Base-by-base conservation (phyloP, 2,113 vertebrate genomes). In the Piliocolobus tephrosceles region DNA sequence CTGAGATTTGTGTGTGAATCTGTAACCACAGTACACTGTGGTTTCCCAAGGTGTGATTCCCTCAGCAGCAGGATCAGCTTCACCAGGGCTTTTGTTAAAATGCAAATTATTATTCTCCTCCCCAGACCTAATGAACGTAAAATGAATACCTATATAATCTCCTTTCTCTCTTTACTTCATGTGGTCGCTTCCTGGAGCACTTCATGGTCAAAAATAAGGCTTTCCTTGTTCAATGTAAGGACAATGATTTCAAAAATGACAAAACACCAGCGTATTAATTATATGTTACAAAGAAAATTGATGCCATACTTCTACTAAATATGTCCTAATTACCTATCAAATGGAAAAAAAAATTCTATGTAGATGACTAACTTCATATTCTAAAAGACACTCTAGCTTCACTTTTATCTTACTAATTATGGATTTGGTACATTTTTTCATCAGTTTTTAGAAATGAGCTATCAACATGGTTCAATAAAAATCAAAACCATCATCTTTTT, bases 271-370 rank as follows among this genome's bases (percentile, higher is more conserved):
- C 35, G 38, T 87, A 90, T 89, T 96, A 95, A 83, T 94, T 88
- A 73, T 47, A 83, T 0, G 3, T 91, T 78, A 79, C 16, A 58
- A 91, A 80, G 68, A 94, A 94, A 93, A 91, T 50, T 32, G 57
- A 94, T 95, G 40, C 52, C 38, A 11, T 45, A 68, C 3, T 68
- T 79, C 25, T 68, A 75, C 79, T 87, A 96, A 94, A 91, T 86
- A 70, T 85, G 79, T 73, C 35, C n/a, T 86, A 85, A 95, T 96
- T 93, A 94, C 72, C 50, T 52, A 85, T 68, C 66, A 96, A 58
- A 86, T 88, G 47, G 90, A 81, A 88, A 68, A 86, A 70, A 86
- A 70, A 16, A 27, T 38, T 88, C 61, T 55, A 38, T 2, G 11
- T 88, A 76, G 58, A 47, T 78, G 78, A 94, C 52, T 78, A 75